phyloP scores from a whole-genome alignment of 2,113 vertebrate genomes.

The Mobula hypostoma region DNA sequence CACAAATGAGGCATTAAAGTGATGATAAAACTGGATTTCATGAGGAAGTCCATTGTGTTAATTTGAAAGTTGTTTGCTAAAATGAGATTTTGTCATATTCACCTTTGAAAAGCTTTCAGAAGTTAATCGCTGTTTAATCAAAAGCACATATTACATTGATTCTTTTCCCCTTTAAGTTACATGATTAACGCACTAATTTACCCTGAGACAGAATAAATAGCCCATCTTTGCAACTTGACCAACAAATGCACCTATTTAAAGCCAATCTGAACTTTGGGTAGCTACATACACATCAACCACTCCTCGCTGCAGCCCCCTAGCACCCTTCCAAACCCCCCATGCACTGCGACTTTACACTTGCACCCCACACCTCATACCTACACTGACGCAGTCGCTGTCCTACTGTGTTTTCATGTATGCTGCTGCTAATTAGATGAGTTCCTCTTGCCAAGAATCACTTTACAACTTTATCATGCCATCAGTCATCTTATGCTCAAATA shows the following conservation, averaged over 20 bases:
- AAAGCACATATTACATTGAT: background rate
- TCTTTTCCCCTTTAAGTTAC: background rate
- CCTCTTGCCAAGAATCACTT: too few relatives aligned
- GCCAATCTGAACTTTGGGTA: background rate
- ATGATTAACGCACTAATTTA: background rate
- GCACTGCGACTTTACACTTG: too few relatives aligned
- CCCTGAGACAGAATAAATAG: too few relatives aligned
- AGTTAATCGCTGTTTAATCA: background rate
- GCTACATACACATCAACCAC: too few relatives aligned
- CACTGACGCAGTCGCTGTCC: too few relatives aligned
- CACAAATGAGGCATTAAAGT: slow-evolving; percentile 33
- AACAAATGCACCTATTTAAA: background rate
- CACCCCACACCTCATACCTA: too few relatives aligned
- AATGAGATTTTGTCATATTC: background rate
- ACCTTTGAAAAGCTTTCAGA: background rate
- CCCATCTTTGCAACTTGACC: background rate
- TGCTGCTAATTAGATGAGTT: too few relatives aligned
- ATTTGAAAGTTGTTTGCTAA: background rate
- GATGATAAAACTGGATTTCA: slow-evolving; percentile 1
- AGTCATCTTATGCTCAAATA: too few relatives aligned
- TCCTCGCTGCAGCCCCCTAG: too few relatives aligned
- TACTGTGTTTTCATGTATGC: too few relatives aligned
- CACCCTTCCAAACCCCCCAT: too few relatives aligned
- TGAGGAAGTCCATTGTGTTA: background rate
- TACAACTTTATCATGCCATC: too few relatives aligned